These are phyloP conservation scores for Thunnus albacares DNA, from an alignment of 2,797 vertebrate genomes.

Conservation along the genomic window DNA sequence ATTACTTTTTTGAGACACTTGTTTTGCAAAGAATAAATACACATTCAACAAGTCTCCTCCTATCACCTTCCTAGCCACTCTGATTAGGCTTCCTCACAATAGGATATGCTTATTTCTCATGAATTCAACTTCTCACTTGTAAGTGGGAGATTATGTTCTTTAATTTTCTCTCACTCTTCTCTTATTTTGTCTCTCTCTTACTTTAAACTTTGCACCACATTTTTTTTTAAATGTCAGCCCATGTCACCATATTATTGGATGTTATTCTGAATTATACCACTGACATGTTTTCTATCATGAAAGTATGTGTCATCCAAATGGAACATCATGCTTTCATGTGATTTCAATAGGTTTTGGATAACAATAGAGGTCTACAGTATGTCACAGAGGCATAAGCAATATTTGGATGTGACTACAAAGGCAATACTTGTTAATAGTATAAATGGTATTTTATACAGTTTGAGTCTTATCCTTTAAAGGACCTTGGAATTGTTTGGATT, in stretches of 20 bases:
- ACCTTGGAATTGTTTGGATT: constrained; percentile 4
- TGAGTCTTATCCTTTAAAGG: constrained; percentile 1
- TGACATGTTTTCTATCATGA: constrained; percentile 18
- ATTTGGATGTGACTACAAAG: not conserved
- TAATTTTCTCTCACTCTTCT: too few relatives aligned
- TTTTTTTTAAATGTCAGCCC: constrained; percentile 25
- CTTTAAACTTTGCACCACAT: not conserved
- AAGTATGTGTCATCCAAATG: constrained; percentile 16
- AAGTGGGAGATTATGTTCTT: not conserved
- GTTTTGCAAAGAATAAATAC: too few relatives aligned
- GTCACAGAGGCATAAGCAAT: not conserved
- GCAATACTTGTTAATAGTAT: not conserved
- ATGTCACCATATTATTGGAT: constrained; percentile 31
- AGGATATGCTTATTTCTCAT: too few relatives aligned
- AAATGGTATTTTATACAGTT: not conserved
- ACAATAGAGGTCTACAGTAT: not conserved
- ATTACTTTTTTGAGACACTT: too few relatives aligned
- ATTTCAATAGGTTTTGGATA: constrained; percentile 31
- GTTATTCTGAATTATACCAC: constrained; percentile 33
- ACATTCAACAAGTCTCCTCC: too few relatives aligned
- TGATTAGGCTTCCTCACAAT: too few relatives aligned
- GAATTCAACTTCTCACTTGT: not conserved
- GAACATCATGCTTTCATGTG: constrained; percentile 10
- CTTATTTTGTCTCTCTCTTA: not conserved
- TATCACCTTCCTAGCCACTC: too few relatives aligned